Conservation (phyloP, 2,888 invertebrate genomes). For the Acleris laterana region DNA sequence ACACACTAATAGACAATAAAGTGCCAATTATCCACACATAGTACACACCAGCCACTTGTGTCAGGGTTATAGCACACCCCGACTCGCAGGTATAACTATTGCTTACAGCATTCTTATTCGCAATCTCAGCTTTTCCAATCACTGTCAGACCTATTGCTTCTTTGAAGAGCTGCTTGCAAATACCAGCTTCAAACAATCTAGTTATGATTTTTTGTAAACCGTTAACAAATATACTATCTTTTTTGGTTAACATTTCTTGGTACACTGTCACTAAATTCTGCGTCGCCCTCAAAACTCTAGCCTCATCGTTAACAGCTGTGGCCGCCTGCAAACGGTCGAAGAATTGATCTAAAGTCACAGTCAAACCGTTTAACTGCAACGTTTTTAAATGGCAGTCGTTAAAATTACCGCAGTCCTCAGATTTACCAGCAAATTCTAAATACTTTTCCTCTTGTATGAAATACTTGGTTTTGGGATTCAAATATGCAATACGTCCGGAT, state of each 20-base stretch:
- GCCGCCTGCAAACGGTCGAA: constrained; percentile 56
- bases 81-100: constrained; percentile 64
- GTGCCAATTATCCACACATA: constrained; percentile 64
- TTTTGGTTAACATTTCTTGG: constrained; percentile 67
- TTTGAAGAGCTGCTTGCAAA: constrained; percentile 56
- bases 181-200: constrained; percentile 68
- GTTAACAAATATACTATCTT: constrained; percentile 49
- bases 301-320: constrained; percentile 63
- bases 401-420: constrained; percentile 55
- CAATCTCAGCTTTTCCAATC: constrained; percentile 54
- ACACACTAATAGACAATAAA: constrained; percentile 51
- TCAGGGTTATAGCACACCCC: constrained; percentile 64
- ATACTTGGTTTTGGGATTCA: constrained; percentile 52
- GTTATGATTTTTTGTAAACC: constrained; percentile 50
- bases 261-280: constrained; percentile 62
- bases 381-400: constrained; percentile 52
- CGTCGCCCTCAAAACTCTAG: constrained; percentile 52
- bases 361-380: constrained; percentile 56
- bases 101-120: constrained; percentile 53
- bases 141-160: constrained; percentile 62
- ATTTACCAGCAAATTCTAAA: constrained; percentile 51
- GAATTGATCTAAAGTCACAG: constrained; percentile 54
- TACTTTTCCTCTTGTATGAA: constrained; percentile 59
- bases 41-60: constrained; percentile 59
- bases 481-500: constrained; percentile 55